Percentiles rank a stretch among this genome's conserved stretches.
These are phyloP conservation scores for Corvus hawaiiensis DNA, from an alignment of 2,113 vertebrate genomes.

Conservation along the genomic window DNA sequence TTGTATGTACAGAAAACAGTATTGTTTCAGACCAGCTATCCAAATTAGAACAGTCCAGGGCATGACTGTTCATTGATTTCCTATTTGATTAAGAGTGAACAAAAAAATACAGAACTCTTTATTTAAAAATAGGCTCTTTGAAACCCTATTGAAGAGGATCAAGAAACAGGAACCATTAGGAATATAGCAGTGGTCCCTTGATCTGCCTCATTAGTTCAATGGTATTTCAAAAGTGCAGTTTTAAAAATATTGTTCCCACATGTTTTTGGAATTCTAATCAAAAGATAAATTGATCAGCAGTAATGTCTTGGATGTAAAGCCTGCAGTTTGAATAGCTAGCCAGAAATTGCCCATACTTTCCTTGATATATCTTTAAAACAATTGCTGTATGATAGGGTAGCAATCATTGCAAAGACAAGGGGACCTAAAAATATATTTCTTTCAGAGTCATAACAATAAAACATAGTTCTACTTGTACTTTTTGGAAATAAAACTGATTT, in stretches of 20 bases:
- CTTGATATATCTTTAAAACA: constrained; percentile 51
- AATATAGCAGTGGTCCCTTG: background rate
- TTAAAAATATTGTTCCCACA: constrained; percentile 38
- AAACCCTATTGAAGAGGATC: background rate
- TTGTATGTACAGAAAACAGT: background rate
- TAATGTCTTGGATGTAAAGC: background rate
- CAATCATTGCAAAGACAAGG: constrained; percentile 29
- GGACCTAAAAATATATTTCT: constrained; percentile 35
- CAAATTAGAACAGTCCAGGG: background rate
- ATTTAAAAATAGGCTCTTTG: background rate
- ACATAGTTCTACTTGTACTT: constrained; percentile 16
- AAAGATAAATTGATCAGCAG: constrained; percentile 12
- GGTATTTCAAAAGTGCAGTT: constrained; percentile 18
- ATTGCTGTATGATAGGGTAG: constrained; percentile 39
- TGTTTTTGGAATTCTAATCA: constrained; percentile 46
- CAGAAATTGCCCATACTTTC: constrained; percentile 47
- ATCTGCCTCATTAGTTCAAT: constrained; percentile 39
- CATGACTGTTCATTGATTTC: constrained; percentile 23
- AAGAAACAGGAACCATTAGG: background rate
- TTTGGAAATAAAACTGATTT: constrained; percentile 55
- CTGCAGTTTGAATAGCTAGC: constrained; percentile 27
- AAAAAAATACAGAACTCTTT: background rate
- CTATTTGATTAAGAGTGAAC: constrained; percentile 22
- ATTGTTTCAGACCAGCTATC: background rate
- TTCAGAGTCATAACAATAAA: constrained; percentile 55